Evolutionary conservation across 64 coral and sea anemone genomes (phyloP), one percentile per base, ranked within the genome.

Genomic region (Exaiptasia diaphana): DNA sequence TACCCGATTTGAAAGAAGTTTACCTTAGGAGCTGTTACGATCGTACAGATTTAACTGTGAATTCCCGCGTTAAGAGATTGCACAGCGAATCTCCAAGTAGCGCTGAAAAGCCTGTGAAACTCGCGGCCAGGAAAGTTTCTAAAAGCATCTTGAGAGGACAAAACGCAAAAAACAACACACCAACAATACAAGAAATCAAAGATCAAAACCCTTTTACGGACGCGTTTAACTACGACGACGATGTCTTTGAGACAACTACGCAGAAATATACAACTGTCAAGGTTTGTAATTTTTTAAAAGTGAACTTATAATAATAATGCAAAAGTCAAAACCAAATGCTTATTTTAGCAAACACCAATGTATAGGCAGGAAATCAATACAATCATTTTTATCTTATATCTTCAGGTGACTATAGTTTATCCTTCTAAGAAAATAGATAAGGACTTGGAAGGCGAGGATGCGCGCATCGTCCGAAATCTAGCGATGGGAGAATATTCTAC

Each of bases 371-470:
- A 6, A 46, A 6, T 46, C 5, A 46, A 46, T 15, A 46, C 15
- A 8, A 8, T 7, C 43, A 46, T 46, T 46, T 46, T 46, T 46
- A 46, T 46, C 34, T 67, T 67, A 22, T 73, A 20, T 77, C 57
- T 46, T 13, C 12, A 80, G 77, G 77, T 80, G 0, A 63, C 57
- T 1, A 38, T 80, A 32, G 41, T 43, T 17, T 80, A 41, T 65
- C 77, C 77, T 42, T 45, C 55, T 44, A 62, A 80, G 38, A 65
- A 22, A 30, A 65, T 80, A 4, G 24, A 49, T 35, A 64, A 80
- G 60, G 60, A 25, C 3, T 0, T 80, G 34, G 53, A 43, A 12
- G 77, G 17, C 1, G 37, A 14, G 28, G 54, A 63, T 80, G 38
- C 37, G 11, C 0, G 33, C 9, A 64, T 80, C 14, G 22, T 80